Conservation (phyloP, 2,797 vertebrate species). For the Octomys mimax region DNA sequence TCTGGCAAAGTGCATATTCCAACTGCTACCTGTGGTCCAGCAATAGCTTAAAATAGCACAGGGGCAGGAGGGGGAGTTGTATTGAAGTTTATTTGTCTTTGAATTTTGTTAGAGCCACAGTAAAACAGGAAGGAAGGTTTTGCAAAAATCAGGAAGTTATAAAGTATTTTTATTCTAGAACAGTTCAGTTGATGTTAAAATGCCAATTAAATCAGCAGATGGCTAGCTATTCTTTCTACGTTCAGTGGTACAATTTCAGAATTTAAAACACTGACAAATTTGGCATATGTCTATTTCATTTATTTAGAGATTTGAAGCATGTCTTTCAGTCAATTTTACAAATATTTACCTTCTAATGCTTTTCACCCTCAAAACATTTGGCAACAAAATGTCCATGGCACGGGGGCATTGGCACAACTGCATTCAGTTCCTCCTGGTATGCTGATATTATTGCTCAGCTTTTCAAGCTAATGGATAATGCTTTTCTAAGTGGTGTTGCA, state of each 20-base stretch:
- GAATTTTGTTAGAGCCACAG: constrained; percentile 47
- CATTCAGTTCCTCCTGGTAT: background rate
- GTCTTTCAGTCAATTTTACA: background rate
- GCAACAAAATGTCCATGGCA: background rate
- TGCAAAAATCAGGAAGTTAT: constrained; percentile 62
- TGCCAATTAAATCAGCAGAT: constrained; percentile 74
- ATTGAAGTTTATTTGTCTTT: constrained; percentile 61
- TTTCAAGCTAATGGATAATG: background rate
- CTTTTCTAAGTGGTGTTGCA: background rate
- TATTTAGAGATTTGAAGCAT: background rate
- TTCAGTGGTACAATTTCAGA: constrained; percentile 46
- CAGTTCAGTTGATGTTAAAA: constrained; percentile 56
- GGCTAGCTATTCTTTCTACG: constrained; percentile 49
- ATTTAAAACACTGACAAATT: constrained; percentile 48
- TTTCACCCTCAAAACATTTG: background rate
- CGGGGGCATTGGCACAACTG: background rate
- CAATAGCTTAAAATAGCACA: constrained; percentile 41
- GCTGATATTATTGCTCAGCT: background rate
- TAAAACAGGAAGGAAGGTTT: constrained; percentile 67
- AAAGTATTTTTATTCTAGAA: constrained; percentile 66
- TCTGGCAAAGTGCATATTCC: constrained; percentile 43
- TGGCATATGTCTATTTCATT: background rate
- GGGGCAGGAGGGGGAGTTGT: background rate
- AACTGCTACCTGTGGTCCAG: background rate
- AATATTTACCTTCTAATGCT: background rate